Percentiles rank a stretch among this genome's conserved stretches.
Conservation (phyloP, 2,797 vertebrate genomes). For the Nannoperca obscura region DNA sequence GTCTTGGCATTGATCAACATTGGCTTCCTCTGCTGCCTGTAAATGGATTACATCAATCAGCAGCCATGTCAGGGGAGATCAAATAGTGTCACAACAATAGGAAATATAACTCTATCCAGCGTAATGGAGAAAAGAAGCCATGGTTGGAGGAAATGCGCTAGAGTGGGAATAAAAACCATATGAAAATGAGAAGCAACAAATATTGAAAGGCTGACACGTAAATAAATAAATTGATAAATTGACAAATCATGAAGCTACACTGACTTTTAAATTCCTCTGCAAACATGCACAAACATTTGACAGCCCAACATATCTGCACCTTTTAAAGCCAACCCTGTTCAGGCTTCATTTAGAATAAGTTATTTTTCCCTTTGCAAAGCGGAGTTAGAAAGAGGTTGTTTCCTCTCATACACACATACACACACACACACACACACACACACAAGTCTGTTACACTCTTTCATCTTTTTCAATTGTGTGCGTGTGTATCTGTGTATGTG, state of each 20-base stretch:
- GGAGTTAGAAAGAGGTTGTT: constrained; percentile 54
- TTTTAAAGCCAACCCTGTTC: constrained; percentile 53
- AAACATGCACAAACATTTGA: constrained; percentile 43
- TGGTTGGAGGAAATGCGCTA: constrained; percentile 13
- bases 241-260: constrained; percentile 21
- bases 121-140: constrained; percentile 7
- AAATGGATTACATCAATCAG: constrained; percentile 65
- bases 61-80: constrained; percentile 29
- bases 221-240: constrained; percentile 11
- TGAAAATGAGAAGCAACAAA: constrained; percentile 20
- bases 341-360: constrained; percentile 65
- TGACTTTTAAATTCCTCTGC: constrained; percentile 23
- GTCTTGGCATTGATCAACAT: constrained; percentile 47
- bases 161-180: constrained; percentile 19
- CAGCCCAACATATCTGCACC: constrained; percentile 41
- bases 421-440: constrained; percentile 34
- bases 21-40: constrained; percentile 44
- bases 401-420: constrained; percentile 42
- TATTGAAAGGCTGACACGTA: constrained; percentile 11
- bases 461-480: constrained; percentile 68
- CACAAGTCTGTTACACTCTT: constrained; percentile 56
- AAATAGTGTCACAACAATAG: constrained; percentile 41
- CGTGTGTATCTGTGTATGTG: constrained; percentile 46
- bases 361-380: constrained; percentile 62
- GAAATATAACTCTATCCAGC: constrained; percentile 7